Base-by-base conservation (phyloP, 2,888 invertebrate genomes). In the Cloeon dipterum region DNA sequence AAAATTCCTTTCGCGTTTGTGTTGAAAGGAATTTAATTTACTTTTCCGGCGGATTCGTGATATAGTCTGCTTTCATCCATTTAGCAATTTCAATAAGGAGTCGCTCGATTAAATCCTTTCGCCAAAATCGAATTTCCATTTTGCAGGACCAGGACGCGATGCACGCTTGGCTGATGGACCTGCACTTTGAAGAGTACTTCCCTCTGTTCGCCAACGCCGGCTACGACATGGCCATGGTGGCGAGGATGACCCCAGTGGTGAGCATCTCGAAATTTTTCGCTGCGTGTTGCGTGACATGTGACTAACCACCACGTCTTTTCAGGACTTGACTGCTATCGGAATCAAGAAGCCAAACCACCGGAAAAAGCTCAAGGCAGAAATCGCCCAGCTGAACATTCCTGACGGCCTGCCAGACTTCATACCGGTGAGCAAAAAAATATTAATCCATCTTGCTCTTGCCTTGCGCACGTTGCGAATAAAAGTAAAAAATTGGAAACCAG, bases 171-270 rank as follows among this genome's bases (percentile, higher is more conserved):
- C 63, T 98, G 52, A 73, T 83, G 41, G 89, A 91, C 52, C 68
- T 96, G 29, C 81, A 82, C 52, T 86, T 86, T 64, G 91, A 89
- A 53, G 89, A 93, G 54, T 96, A 96, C 61, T 83, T 85, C 45
- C 73, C 81, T 34, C 68, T 91, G 40, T 96, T 98, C 59, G 70
- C 86, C 43, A 74, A 82, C 29, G 91, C 94, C 11, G 96, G 96
- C 25, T 98, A 98, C 57, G 96, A 98, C 62, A 72, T 98, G 61
- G 81, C 89, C 19, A 96, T 96, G 2, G 88, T 96, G 51, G 85
- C 93, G n/a, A 69, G 93, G 47, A 94, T 96, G 91, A 98, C 96
- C 11, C 96, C 98, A 1, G 94, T 96, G 61, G 89, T 64, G 48
- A 45, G 42, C 38, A 8, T 19, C 23, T 29, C 13, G 8, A 17